These are phyloP conservation scores for Pseudomyrmex gracilis DNA, from an alignment of 1,140 invertebrate species.

Conservation along the genomic window DNA sequence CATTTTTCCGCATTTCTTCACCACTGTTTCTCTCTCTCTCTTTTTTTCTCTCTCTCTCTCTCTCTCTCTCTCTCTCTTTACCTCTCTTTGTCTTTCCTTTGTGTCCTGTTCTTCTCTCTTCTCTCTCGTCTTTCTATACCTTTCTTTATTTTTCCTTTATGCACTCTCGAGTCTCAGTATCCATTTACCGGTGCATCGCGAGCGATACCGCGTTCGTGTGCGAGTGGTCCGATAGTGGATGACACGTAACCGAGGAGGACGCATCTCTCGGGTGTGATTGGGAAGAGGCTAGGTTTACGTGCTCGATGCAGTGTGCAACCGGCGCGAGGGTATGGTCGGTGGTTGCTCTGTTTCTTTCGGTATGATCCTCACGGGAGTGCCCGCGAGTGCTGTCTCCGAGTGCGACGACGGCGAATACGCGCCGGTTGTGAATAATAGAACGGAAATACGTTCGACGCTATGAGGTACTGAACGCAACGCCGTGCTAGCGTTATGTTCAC, in stretches of 20 bases:
- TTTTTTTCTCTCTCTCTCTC: constrained; percentile 20
- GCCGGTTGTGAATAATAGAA: constrained; percentile 55
- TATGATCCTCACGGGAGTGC: constrained; percentile 25
- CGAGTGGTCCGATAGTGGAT: constrained; percentile 40
- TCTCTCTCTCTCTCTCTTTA: background rate
- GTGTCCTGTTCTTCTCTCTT: background rate
- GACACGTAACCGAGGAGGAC: constrained; percentile 19
- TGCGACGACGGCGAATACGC: constrained; percentile 16
- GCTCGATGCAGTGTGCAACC: constrained; percentile 27
- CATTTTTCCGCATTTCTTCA: background rate
- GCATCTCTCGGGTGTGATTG: constrained; percentile 40
- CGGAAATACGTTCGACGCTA: constrained; percentile 33
- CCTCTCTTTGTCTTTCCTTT: constrained; percentile 1
- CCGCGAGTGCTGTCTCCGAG: constrained; percentile 50
- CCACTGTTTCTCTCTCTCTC: background rate
- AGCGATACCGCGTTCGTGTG: constrained; percentile 40
- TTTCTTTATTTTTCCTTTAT: constrained; percentile 20
- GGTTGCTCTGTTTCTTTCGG: constrained; percentile 6
- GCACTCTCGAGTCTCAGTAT: background rate
- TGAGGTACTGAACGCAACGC: constrained; percentile 42
- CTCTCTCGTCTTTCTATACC: background rate
- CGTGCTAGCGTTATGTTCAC: constrained; percentile 7
- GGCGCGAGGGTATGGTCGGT: constrained; percentile 46
- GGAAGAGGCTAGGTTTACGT: constrained; percentile 3
- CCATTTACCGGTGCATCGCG: constrained; percentile 17